Conservation (phyloP, 2,888 invertebrate genomes). For the Sminthurinus aureus region DNA sequence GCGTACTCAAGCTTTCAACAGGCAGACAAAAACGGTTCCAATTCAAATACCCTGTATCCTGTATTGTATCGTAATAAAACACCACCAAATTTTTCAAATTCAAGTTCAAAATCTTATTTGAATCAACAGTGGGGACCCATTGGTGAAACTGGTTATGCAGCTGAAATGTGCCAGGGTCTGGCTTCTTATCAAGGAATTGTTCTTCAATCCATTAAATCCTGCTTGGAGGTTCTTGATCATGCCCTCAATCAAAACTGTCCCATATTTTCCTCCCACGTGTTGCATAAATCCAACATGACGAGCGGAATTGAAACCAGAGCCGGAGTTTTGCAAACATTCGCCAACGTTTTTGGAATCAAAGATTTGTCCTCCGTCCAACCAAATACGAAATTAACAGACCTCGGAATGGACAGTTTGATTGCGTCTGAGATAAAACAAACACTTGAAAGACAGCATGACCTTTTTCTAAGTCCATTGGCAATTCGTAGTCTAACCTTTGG, state of each 20-base stretch:
- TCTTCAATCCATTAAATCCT: conserved; percentile 85
- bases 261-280: conserved; percentile 72
- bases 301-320: conserved; percentile 50
- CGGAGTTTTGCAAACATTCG: conserved; percentile 62
- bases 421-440: conserved; percentile 69
- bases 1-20: no score
- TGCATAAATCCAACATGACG: conserved; percentile 63
- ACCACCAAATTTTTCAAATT: no score
- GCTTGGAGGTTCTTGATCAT: conserved; percentile 72
- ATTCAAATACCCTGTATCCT: no score
- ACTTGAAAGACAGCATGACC: conserved; percentile 66
- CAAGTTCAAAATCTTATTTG: no score
- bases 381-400: conserved; percentile 67
- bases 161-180: no score
- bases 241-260: conserved; percentile 74
- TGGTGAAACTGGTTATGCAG: no score
- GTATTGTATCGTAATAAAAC: no score
- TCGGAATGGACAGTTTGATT: conserved; percentile 71
- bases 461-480: conserved; percentile 66
- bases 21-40: no score
- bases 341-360: conserved; percentile 66
- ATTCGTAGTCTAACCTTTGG: conserved; percentile 61
- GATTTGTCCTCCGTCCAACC: conserved; percentile 64
- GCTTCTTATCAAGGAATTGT: conserved; percentile 84
- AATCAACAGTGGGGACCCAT: no score